These are phyloP conservation scores for Zygothrica quintamaculata DNA, from an alignment of 2,888 invertebrate genomes.

Conservation along the genomic window DNA sequence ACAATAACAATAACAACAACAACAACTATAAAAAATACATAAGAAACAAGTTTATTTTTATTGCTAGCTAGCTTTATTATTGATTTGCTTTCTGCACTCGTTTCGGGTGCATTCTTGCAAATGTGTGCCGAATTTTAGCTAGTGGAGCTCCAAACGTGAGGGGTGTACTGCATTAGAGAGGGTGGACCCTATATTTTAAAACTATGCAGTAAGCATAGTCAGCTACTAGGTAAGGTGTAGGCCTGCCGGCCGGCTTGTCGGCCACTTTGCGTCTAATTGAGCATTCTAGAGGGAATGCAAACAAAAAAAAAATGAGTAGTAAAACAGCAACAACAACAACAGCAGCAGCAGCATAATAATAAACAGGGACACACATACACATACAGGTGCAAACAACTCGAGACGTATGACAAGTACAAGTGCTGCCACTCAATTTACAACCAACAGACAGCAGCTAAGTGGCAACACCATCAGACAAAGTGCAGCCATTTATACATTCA, in stretches of 20 bases:
- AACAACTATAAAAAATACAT: conserved; percentile 39
- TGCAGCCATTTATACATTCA: conserved; percentile 41
- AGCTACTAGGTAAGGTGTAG: conserved; percentile 16
- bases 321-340: conserved; percentile 12
- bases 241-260: conserved; percentile 42
- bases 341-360: conserved; percentile 4
- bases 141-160: background rate
- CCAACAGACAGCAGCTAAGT: conserved; percentile 71
- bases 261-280: conserved; percentile 68
- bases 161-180: conserved; percentile 18
- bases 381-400: conserved; percentile 33
- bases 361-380: conserved; percentile 1
- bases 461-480: conserved; percentile 69
- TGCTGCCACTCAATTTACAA: conserved; percentile 75
- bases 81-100: conserved; percentile 41
- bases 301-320: conserved; percentile 25
- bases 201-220: too few relatives aligned
- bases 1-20: conserved; percentile 24
- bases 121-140: conserved; percentile 41
- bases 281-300: conserved; percentile 61
- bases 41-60: conserved; percentile 61
- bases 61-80: conserved; percentile 51
- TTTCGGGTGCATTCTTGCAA: conserved; percentile 41
- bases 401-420: conserved; percentile 65
- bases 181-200: conserved; percentile 1